Evolutionary conservation across 2,888 invertebrate species (phyloP), one percentile per base, ranked within the genome.

Genomic region (Nemoura dubitans): DNA sequence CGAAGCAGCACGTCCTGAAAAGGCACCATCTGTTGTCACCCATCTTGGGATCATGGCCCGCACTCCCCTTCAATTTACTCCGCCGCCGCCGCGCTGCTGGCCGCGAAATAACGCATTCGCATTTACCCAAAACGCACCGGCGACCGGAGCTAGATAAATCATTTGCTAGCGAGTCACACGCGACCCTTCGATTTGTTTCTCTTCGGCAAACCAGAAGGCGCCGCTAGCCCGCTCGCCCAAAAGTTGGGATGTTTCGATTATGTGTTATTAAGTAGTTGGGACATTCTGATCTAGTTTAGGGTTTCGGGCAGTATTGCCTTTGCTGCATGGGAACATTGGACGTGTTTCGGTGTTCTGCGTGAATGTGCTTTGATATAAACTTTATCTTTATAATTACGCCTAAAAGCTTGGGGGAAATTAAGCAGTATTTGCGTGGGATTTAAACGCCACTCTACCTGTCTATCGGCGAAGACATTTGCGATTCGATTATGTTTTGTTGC

Each of bases 241-340:
- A 78, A 78, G 27, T 78, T 78, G 78, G 36, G 7, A 27, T 78
- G 78, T 78, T 78, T 78, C 28, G 78, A 78, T 59, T 7, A 59
- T 78, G 28, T 78, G 78, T 78, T 78, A 78, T 78, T 78, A 78
- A 78, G 78, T 78, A 78, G 78, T 78, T 78, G 27, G 16, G 78
- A 78, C 28, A 78, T 78, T 78, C n/a, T 59, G 59, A 59, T 59
- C 59, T 59, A 59, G 59, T 59, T 59, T 59, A 21, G 21, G 59
- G 59, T 21, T 59, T 21, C 59, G 59, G 59, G 59, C 59, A 21
- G 59, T 21, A 59, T 59, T 59, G 59, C 59, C 59, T 59, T 14
- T 14, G 59, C 14, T 59, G 36, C 10, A n/a, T n/a, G 10, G 36
- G 10, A 36, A 36, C 36, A 36, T 6, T n/a, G 36, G 36, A 10